Conservation (phyloP, 2,113 vertebrate species). For the Otolemur garnettii region DNA sequence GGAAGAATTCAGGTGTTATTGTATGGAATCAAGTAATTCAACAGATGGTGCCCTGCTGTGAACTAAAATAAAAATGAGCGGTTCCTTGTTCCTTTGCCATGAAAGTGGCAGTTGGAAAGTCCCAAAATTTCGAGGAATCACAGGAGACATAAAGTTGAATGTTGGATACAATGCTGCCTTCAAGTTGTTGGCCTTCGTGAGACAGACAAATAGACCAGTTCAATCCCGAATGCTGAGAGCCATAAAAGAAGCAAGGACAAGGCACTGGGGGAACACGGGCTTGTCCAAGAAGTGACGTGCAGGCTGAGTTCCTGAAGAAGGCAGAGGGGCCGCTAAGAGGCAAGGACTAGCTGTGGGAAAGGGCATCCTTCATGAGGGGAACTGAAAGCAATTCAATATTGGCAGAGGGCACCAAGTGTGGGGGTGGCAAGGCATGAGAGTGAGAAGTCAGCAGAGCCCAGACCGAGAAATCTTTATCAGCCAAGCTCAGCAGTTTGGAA, state of each 20-base stretch:
- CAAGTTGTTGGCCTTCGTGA: neutral
- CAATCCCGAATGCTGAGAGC: neutral
- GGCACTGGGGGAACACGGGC: neutral
- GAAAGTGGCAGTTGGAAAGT: conserved; percentile 27
- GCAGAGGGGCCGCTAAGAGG: neutral
- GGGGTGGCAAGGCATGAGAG: neutral
- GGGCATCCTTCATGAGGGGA: neutral
- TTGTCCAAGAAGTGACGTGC: neutral
- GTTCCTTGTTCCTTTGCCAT: neutral
- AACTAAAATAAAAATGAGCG: conserved; percentile 54
- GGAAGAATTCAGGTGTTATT: conserved; percentile 6
- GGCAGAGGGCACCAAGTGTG: neutral
- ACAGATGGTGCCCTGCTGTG: neutral
- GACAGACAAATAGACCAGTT: neutral
- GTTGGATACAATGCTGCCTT: neutral
- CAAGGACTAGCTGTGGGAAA: conserved; percentile 23
- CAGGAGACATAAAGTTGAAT: neutral
- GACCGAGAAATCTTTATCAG: conserved; percentile 52
- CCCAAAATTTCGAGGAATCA: conserved; percentile 8
- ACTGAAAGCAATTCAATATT: conserved; percentile 61
- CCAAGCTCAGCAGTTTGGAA: neutral
- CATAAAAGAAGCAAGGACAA: neutral
- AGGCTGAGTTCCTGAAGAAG: neutral
- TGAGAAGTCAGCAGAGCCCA: conserved; percentile 16
- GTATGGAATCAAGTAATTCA: neutral